These are phyloP conservation scores for Drosophila hydei DNA, from an alignment of 1,140 invertebrate genomes.

Conservation along the genomic window DNA sequence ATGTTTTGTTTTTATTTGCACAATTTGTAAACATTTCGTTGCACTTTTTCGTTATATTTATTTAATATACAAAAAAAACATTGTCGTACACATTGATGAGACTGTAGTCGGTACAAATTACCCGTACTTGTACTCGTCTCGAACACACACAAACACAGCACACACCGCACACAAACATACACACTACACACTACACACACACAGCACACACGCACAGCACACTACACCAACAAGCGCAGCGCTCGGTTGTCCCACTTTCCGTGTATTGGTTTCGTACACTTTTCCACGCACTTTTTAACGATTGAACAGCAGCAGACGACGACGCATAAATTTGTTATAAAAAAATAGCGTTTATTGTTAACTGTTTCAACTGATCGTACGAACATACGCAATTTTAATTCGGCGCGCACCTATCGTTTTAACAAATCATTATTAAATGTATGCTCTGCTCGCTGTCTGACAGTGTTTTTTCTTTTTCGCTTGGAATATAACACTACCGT, in stretches of 20 bases:
- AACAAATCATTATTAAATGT: conserved; percentile 77
- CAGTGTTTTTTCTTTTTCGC: conserved; percentile 67
- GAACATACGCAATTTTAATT: conserved; percentile 54
- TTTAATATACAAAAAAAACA: conserved; percentile 49
- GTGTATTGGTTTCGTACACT: conserved; percentile 82
- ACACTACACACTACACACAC: conserved; percentile 18
- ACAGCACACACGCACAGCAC: conserved; percentile 38
- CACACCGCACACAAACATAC: conserved; percentile 29
- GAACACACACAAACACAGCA: conserved; percentile 38
- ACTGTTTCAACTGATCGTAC: conserved; percentile 43
- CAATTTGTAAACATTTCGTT: conserved; percentile 60
- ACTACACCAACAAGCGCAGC: conserved; percentile 56
- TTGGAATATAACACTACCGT: conserved; percentile 51
- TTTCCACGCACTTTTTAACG: conserved; percentile 80
- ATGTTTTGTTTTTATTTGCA: conserved; percentile 58
- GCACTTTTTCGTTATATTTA: conserved; percentile 52
- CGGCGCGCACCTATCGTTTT: conserved; percentile 72
- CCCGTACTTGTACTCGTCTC: conserved; percentile 51
- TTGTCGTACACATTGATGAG: conserved; percentile 49
- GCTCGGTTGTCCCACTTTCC: conserved; percentile 79
- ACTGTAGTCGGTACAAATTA: conserved; percentile 49
- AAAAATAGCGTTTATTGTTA: conserved; percentile 50
- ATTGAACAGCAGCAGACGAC: conserved; percentile 59
- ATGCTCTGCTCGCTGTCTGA: conserved; percentile 74
- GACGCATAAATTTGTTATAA: conserved; percentile 56